Base-by-base conservation (phyloP, 2,888 invertebrate species). In the Eledona agricola region DNA sequence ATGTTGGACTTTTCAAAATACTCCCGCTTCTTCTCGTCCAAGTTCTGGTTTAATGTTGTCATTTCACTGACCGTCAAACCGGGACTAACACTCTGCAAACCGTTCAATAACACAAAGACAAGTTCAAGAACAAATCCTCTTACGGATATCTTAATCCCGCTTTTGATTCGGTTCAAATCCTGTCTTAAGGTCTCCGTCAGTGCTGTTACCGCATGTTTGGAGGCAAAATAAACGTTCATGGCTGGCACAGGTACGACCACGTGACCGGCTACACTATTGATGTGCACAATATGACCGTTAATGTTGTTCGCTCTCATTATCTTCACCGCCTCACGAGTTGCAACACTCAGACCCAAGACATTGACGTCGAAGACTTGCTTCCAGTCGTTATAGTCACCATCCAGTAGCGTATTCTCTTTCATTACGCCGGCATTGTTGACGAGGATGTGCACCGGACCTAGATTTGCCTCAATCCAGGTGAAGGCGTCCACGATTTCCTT, bases 361-460 rank as follows among this genome's bases (percentile, higher is more conserved):
- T 59, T 59, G 1, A 51, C 28, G 13, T 59, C 55, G 7, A 64
- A 35, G 3, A 61, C 40, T 6, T 35, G 47, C 29, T 55, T 58
- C 65, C 64, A 64, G 9, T 54, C 56, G n/a, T 58, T 43, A 3
- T 52, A 58, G 3, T 58, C 40, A 1, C 62, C 63, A 17, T 65
- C 59, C 1, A 43, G 31, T 0, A 67, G 26, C 5, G n/a, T 47
- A 1, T 49, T 52, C 7, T 23, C 20, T 25, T 22, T 32, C 1
- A 31, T 7, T 0, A 56, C 16, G 1, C 65, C 69, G 7, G 69
- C 69, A 34, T 65, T 67, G 51, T 67, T 69, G 4, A 69, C 51
- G 2, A 69, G 51, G 10, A 67, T 58, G 29, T 63, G 55, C 5
- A 69, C 58, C 1, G 66, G 63, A 5, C 70, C 70, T 0, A 70